Base-by-base conservation (phyloP, 2,888 invertebrate genomes). In the Xanthia icteritia region DNA sequence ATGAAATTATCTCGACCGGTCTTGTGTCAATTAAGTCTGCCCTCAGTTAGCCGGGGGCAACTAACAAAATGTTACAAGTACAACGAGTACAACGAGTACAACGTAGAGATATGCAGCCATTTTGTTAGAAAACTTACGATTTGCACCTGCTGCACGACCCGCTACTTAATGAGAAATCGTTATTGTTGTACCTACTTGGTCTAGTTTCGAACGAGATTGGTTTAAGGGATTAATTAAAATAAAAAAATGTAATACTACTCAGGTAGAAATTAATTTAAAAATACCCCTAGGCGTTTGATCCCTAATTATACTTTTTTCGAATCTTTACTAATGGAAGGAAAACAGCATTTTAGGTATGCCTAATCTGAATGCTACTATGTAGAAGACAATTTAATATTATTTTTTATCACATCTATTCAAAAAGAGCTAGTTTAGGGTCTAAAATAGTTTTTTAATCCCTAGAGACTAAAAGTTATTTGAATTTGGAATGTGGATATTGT, bases 21-120 rank as follows among this genome's bases (percentile, higher is more conserved):
- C 84, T 82, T 69, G 72, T 82, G 87, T 88, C 90, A 91, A 93
- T 93, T 92, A 92, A 88, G 84, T 83, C 56, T 72, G 83, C 86
- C 89, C 88, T 89, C 79, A 82, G 81, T 86, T 73, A 78, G 79
- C 83, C 64, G 9, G 77, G 60, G 72, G 83, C 86, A 80, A 77
- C 68, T 69, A 56, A 84, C 54, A 72, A 71, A 23, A 70, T 69
- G 42, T 77, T 63, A 65, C 82, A 82, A 86, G 81, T n/a, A 74
- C 73, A 73, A 58, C 84, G 83, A 84, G 82, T 86, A 84, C 76
- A 77, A 82, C 81, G 77, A 31, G 2, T 86, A 84, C 76, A 77
- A 82, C 81, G 77, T 81, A 77, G 76, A 84, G 82, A 86, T 82
- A 82, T 81, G 79, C 87, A 86, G 86, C 85, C 77, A 87, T 86